Evolutionary conservation across 2,888 invertebrate genomes (phyloP), one percentile per base, ranked within the genome.

Genomic region (Onthophagus sagittarius): DNA sequence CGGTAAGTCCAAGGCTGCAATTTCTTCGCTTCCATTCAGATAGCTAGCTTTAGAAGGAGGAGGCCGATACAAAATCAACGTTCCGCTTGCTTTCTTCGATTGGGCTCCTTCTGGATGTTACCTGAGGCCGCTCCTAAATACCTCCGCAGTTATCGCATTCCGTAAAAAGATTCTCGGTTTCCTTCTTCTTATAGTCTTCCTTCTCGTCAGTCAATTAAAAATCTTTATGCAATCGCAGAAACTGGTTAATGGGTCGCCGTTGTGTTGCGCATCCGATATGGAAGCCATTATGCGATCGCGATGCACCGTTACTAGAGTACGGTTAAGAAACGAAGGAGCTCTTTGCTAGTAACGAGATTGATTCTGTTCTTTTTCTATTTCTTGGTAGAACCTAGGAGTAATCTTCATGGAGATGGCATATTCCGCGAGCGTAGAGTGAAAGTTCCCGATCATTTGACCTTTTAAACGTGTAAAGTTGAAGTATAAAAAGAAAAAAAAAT

Each of bases 1-100:
- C 83, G 92, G 92, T 92, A 86, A 91, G 92, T 90, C 39, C 39
- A 53, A 53, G 39, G 39, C 39, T 53, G 39, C 39, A 53, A 53
- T 53, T 53, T 53, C 39, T 53, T 53, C 39, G 39, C 39, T 11
- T 53, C 39, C 39, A 53, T 53, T 53, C 39, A 53, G 39, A 11
- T 53, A 9, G 39, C 0, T 53, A 53, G 5, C 39, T 53, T 53
- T 9, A 39, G 23, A 14, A 62, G 23, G 15, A n/a, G 4, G 23
- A 62, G n/a, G 15, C 5, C 14, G n/a, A 53, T 62, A 15, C 23
- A 15, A 62, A 15, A 7, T 23, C 5, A 23, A 13, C 53, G n/a
- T 11, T n/a, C 32, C 39, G 14, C 39, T 70, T 53, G 13, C 39
- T 13, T 31, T 15, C 14, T 63, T 63, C 64, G 64, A 63, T 63